Base-by-base conservation (phyloP, 2,888 invertebrate genomes). In the Nudaria mundana region DNA sequence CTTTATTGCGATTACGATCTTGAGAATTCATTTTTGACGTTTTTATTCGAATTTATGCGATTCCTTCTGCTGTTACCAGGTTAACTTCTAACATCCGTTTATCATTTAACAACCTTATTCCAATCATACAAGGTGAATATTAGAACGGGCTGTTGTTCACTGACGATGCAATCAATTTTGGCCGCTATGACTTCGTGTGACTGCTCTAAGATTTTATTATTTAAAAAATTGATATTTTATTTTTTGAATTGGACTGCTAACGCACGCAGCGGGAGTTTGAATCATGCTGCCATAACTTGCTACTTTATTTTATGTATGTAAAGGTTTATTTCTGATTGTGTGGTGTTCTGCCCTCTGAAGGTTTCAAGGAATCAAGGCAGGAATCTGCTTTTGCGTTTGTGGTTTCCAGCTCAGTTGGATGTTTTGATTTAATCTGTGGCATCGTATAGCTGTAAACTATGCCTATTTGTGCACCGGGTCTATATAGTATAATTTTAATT, bases 21-120 rank as follows among this genome's bases (percentile, higher is more conserved):
- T 65, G 80, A 75, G 85, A 80, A 82, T 85, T 78, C 80, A 80
- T 81, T 86, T 87, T 82, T 84, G 87, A 86, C 86, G 69, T 84
- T 86, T 87, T 88, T 87, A 86, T 88, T 78, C 73, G 78, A 82
- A 86, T 86, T 86, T 87, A 88, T 87, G 80, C 73, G 79, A 76
- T 77, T 76, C 74, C 72, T 62, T 62, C 63, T 58, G 62, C 52
- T 51, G 57, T 56, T 51, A 63, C 71, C 61, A 62, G 51, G 44
- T 60, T 70, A 56, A 30, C 48, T 36, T 44, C 13, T 44, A 16
- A 33, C 25, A 14, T 26, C 14, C 22, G 11, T 39, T 33, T 42
- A 37, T 25, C 28, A 36, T 44, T 37, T 33, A 39, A 50, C 40
- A 40, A 44, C 65, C 63, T 66, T 76, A 71, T 50, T 5, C 8